Evolutionary conservation across 2,797 vertebrate genomes (phyloP), one percentile per base, ranked within the genome.

Genomic region (Euthynnus affinis): DNA sequence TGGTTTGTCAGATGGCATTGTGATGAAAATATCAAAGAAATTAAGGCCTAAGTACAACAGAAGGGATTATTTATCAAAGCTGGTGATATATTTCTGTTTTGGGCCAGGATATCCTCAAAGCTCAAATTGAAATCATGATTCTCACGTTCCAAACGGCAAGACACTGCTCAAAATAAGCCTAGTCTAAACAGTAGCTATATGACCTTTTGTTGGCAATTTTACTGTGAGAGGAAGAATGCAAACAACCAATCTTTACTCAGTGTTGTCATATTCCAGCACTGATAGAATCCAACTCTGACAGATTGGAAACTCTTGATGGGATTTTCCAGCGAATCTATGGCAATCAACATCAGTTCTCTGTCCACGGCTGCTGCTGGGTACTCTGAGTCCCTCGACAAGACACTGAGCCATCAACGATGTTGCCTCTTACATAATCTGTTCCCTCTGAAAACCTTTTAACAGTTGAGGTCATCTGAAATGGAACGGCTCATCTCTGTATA

Each of bases 281-380:
- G 62, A 87, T 27, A 55, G 8, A 53, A 57, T 83, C 73, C 53
- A 68, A 3, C n/a, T 18, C 59, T 25, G 69, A 8, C 25, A 81
- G 71, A 82, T 58, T 48, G 52, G 60, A 81, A 68, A 55, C 6
- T 34, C 56, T 66, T 82, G 78, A 88, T 84, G 44, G 70, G 76
- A 86, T 86, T 74, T 74, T 78, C 57, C 23, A 37, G 60, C 0
- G 1, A 81, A 75, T 82, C 60, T 56, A 9, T 22, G 32, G 49
- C 42, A 74, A 79, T 82, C 73, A 61, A 2, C 1, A 0, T 61
- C 48, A 48, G 20, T 25, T 23, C 5, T 71, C 20, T 67, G 58
- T 65, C n/a, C 5, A 14, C 51, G 22, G 57, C 23, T 65, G 32
- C 74, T 46, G 58, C 63, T 48, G 27, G 15, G 6, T 27, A 23